These are phyloP conservation scores for Sebastes aleutianus DNA, from an alignment of 2,797 vertebrate species.

Conservation along the genomic window DNA sequence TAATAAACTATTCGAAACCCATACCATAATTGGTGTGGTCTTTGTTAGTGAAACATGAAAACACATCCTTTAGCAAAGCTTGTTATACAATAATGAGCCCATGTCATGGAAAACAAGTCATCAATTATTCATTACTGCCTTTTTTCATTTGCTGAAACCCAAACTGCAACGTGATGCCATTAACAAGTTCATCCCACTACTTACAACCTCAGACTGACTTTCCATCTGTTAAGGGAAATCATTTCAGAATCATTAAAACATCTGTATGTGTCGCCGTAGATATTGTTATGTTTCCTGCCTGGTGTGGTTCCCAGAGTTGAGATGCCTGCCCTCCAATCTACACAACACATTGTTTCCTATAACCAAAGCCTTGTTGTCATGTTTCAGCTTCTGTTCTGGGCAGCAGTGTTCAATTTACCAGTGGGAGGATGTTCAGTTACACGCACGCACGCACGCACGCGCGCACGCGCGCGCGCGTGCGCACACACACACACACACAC, in stretches of 20 bases:
- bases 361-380: conserved; percentile 16
- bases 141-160: background rate
- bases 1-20: no score
- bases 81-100: no score
- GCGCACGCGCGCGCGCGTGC: no score
- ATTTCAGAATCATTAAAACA: background rate
- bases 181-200: background rate
- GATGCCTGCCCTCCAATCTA: background rate
- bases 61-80: no score
- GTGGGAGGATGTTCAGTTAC: background rate
- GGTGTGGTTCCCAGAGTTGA: background rate
- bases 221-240: background rate
- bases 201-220: background rate
- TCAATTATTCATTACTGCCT: no score
- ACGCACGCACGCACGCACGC: no score
- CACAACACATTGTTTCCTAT: background rate
- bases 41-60: no score
- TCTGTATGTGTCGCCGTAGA: background rate
- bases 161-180: background rate
- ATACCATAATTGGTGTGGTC: no score
- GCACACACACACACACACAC: background rate
- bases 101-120: no score
- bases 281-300: background rate
- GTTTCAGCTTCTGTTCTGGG: conserved; percentile 9
- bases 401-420: background rate